A percentile compares a stretch with the other conserved stretches of the same genome.
These are phyloP conservation scores for Pandemis cinnamomeana DNA, from an alignment of 2,888 invertebrate species.

Conservation along the genomic window DNA sequence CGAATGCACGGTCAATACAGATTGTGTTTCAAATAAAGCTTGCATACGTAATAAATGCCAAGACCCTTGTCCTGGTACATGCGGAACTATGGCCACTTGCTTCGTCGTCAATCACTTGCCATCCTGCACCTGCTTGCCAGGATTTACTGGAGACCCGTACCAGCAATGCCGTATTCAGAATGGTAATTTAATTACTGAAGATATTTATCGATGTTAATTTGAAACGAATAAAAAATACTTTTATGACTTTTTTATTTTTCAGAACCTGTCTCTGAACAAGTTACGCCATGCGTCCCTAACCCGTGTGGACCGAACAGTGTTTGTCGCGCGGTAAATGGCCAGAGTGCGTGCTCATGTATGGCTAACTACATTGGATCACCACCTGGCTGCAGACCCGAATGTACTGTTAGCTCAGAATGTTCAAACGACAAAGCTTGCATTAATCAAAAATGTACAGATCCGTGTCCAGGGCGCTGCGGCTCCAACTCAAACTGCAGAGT, in stretches of 20 bases:
- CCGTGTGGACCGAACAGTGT: conserved; percentile 91
- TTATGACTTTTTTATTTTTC: conserved; percentile 46
- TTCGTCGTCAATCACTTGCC: conserved; percentile 89
- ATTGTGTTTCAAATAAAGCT: conserved; percentile 88
- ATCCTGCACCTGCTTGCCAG: conserved; percentile 86
- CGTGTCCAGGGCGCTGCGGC: conserved; percentile 90
- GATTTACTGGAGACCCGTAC: conserved; percentile 91
- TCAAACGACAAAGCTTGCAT: conserved; percentile 88
- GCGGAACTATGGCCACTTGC: conserved; percentile 89
- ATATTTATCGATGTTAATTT: background rate
- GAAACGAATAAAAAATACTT: background rate
- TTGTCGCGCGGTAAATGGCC: conserved; percentile 88
- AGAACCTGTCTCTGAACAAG: conserved; percentile 68
- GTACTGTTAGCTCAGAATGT: conserved; percentile 91
- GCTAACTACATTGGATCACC: conserved; percentile 89
- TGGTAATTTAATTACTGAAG: conserved; percentile 54
- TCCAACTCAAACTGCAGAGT: conserved; percentile 88
- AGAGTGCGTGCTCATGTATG: conserved; percentile 90
- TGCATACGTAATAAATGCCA: conserved; percentile 90
- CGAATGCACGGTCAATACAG: conserved; percentile 89
- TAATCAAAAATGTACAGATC: conserved; percentile 90
- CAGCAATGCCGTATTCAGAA: conserved; percentile 79
- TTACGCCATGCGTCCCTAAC: conserved; percentile 87
- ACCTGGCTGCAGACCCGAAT: conserved; percentile 91
- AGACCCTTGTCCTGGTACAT: conserved; percentile 92